Percentiles rank a stretch among this genome's conserved stretches.
These are phyloP conservation scores for Aleiodes sp. DNA, from an alignment of 1,140 invertebrate genomes.

Conservation along the genomic window DNA sequence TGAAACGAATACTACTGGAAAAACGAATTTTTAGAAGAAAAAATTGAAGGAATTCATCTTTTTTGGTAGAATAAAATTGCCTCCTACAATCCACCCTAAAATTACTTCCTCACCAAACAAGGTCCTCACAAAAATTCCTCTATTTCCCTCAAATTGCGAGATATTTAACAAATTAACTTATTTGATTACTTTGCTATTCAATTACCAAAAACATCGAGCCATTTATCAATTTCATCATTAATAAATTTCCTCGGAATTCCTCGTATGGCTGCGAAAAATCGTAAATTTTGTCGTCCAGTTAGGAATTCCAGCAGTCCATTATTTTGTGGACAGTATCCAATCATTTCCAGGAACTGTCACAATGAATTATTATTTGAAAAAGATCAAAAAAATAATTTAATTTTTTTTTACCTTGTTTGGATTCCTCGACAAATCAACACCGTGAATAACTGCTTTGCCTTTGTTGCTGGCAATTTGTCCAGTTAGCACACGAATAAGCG, in stretches of 20 bases:
- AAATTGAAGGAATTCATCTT: too few species aligned
- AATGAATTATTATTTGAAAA: slow-evolving; percentile 15
- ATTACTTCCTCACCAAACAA: too few species aligned
- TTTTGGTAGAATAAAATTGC: too few species aligned
- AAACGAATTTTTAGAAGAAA: too few species aligned
- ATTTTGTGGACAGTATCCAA: slow-evolving; percentile 87
- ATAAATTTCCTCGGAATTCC: slow-evolving; percentile 71
- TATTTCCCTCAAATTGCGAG: too few species aligned
- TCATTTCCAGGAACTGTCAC: slow-evolving; percentile 48
- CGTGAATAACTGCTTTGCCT: slow-evolving; percentile 57
- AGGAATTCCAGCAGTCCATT: slow-evolving; percentile 84
- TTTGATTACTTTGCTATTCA: slow-evolving; percentile 33
- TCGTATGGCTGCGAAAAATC: slow-evolving; percentile 78
- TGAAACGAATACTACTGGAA: too few species aligned
- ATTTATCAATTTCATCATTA: slow-evolving; percentile 64
- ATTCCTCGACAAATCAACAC: slow-evolving; percentile 30
- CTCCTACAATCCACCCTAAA: too few species aligned
- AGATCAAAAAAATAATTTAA: too few species aligned
- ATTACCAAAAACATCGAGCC: slow-evolving; percentile 70
- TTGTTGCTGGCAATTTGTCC: slow-evolving; percentile 74
- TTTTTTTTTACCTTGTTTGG: slow-evolving; percentile 17
- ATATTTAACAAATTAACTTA: slow-evolving; percentile 46
- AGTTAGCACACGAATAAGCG: slow-evolving; percentile 87
- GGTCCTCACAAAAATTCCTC: too few species aligned
- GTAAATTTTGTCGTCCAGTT: slow-evolving; percentile 81